phyloP scores from a whole-genome alignment of 2,797 vertebrate genomes.

The Oceanodroma leucorhoa region DNA sequence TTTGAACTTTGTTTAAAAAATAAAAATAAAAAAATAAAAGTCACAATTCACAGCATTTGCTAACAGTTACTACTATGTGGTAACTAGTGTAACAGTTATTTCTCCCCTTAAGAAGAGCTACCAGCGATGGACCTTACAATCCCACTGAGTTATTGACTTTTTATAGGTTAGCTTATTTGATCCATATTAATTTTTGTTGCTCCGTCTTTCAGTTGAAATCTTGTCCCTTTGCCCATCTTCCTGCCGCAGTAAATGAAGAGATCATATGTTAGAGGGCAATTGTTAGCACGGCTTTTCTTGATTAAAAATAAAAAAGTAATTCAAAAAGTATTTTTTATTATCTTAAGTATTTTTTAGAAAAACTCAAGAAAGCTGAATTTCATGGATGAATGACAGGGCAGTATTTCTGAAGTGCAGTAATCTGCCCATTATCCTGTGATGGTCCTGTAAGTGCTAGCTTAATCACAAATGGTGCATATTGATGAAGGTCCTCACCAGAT shows the following conservation, averaged over 20 bases:
- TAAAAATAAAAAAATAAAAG: neutral
- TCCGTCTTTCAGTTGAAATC: neutral
- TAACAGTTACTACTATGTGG: neutral
- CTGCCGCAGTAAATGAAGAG: neutral
- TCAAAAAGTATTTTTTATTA: neutral
- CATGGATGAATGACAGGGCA: neutral
- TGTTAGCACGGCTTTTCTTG: neutral
- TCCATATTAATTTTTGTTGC: neutral
- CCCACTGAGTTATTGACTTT: neutral
- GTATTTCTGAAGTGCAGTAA: neutral
- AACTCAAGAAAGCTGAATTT: neutral
- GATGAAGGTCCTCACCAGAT: conserved; percentile 27
- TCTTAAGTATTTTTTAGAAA: neutral
- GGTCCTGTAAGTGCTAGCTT: conserved; percentile 26
- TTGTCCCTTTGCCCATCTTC: neutral
- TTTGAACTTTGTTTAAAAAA: neutral
- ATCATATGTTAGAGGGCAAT: neutral
- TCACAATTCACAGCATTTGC: neutral
- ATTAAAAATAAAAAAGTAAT: neutral
- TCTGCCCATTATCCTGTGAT: neutral
- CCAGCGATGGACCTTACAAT: neutral
- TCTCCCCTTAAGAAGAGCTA: neutral
- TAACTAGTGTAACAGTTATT: neutral
- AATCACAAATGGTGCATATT: conserved; percentile 49
- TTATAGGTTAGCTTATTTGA: neutral